Evolutionary conservation across 2,888 invertebrate genomes (phyloP), one percentile per base, ranked within the genome.

Genomic region (Harmothoe impar): DNA sequence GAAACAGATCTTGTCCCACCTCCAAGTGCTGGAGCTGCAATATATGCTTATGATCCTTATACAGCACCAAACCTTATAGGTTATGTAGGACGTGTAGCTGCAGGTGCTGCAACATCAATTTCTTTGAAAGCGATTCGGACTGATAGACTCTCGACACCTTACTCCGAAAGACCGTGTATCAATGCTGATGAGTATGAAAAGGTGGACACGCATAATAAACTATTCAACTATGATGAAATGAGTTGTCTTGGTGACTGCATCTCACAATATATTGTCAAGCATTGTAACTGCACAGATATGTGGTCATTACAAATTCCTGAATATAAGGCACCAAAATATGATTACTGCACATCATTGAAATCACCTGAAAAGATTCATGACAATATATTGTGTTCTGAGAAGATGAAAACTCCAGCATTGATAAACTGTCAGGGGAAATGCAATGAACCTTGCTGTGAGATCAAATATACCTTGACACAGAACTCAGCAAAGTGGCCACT

Each of bases 201-300:
- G 17, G 5, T 29, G 25, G 0, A 25, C 0, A n/a, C 0, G 0
- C 0, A 72, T 29, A 15, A 29, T 72, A 72, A 15, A 7, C 15
- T 72, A 29, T 72, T 72, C 72, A 72, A 72, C 3, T 72, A 29
- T 29, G 25, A 72, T 25, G 0, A 1, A 15, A 3, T 72, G 72
- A n/a, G 29, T 72, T 72, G 72, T 17, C 15, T 72, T 0, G 72
- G 29, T 17, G 72, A 72, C 0, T 72, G 72, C 25, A 29, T 7
- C 3, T 72, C 17, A 7, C 29, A 72, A 15, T 72, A 29, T 15
- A 29, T n/a, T 17, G 25, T 29, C 5, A 3, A 72, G 0, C 29
- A 72, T 72, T 72, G 72, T 29, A 72, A 72, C 72, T 72, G 72
- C 25, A 72, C 72, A 5, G 72, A 72, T 72, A 3, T n/a, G 17